Base-by-base conservation (phyloP, 2,113 vertebrate species). In the Oreochromis niloticus region DNA sequence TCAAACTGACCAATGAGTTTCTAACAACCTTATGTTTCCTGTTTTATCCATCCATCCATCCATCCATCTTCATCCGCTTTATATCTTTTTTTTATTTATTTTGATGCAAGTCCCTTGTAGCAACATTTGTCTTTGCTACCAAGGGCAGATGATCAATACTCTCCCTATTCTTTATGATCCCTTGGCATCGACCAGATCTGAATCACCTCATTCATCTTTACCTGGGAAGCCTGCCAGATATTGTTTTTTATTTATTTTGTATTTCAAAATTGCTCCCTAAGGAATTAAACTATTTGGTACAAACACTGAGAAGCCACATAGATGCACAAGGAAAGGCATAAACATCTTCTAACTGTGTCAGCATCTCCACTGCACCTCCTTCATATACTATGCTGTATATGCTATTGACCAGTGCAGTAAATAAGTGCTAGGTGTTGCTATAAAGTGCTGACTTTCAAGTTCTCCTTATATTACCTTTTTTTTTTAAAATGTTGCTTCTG, bases 121-220 rank as follows among this genome's bases (percentile, higher is more conserved):
- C 52, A 86, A 80, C 54, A 89, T 88, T 85, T 94, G 63, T 91
- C 46, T 82, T 57, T 79, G 63, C 36, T 89, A 50, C 75, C 59
- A 84, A 82, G 55, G 84, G 34, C 71, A 93, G 48, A 86, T 87
- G 85, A 92, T 95, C 91, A 87, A 93, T 94, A 89, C 10, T 39
- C 30, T 48, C 32, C 50, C 57, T 88, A 36, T 85, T 89, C 43
- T 93, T 94, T 94, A 91, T 85, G 88, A 87, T 90, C 46, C 61
- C 11, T 61, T 88, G 88, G 85, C 57, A 83, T 89, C 50, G 12
- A 66, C 79, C 73, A 79, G 61, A 85, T 54, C 73, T 78, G 32
- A 89, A 84, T 85, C 78, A 83, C 50, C 79, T 85, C 83, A 90
- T 93, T 89, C 80, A 91, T 92, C 88, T 91, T 91, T 32, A 68